Conservation (phyloP, 2,888 invertebrate genomes). For the Drosophila buzzatii region DNA sequence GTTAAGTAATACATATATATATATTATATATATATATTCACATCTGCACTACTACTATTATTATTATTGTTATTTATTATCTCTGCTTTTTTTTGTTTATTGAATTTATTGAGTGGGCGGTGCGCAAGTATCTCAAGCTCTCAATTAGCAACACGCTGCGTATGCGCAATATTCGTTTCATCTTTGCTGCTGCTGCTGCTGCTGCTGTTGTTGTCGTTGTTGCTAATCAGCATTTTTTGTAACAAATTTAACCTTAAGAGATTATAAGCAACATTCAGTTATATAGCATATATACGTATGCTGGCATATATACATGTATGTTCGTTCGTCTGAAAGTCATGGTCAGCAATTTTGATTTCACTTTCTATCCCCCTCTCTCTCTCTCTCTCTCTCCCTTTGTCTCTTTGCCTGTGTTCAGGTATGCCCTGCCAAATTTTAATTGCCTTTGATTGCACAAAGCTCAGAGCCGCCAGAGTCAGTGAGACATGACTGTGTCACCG, state of each 20-base stretch:
- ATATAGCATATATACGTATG: constrained; percentile 13
- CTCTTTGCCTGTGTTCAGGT: constrained; percentile 13
- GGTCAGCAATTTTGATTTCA: constrained; percentile 47
- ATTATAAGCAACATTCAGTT: constrained; percentile 37
- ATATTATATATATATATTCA: neutral
- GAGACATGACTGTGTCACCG: constrained; percentile 11
- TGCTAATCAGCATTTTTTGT: constrained; percentile 24
- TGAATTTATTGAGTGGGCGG: constrained; percentile 33
- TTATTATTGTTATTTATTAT: neutral
- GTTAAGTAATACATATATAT: neutral
- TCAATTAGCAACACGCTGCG: constrained; percentile 42
- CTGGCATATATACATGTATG: neutral
- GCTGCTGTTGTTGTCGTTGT: neutral
- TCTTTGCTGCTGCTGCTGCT: constrained; percentile 4
- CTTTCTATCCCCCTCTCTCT: neutral
- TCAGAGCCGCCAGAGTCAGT: constrained; percentile 32
- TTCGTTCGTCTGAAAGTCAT: constrained; percentile 41
- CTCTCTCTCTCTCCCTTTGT: neutral
- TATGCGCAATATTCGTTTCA: constrained; percentile 47
- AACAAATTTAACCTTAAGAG: constrained; percentile 24
- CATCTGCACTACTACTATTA: neutral
- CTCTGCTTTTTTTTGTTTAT: neutral
- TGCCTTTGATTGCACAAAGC: constrained; percentile 68
- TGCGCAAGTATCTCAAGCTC: neutral
- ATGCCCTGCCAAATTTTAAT: constrained; percentile 49